These are phyloP conservation scores for Lethrus apterus DNA, from an alignment of 1,140 invertebrate species.

Conservation along the genomic window DNA sequence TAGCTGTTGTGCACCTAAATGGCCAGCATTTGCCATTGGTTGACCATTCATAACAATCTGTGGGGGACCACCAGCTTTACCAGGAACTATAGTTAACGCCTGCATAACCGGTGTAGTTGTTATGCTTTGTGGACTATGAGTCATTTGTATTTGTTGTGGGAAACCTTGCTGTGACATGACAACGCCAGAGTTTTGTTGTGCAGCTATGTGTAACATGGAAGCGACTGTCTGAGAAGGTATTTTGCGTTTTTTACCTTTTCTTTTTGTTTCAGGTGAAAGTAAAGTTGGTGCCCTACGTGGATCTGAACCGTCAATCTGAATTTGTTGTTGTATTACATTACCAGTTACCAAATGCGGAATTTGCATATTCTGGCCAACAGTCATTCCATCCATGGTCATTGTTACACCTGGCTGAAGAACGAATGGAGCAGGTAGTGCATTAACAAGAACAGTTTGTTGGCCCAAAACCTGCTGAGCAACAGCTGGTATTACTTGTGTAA, in stretches of 20 bases:
- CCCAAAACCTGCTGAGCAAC: slow-evolving; percentile 57
- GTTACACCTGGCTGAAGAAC: slow-evolving; percentile 67
- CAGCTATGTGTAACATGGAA: slow-evolving; percentile 65
- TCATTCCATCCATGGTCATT: slow-evolving; percentile 59
- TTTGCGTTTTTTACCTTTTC: slow-evolving; percentile 68
- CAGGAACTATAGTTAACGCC: slow-evolving; percentile 66
- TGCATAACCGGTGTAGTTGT: slow-evolving; percentile 59
- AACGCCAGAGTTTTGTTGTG: slow-evolving; percentile 40
- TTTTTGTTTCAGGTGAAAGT: slow-evolving; percentile 63
- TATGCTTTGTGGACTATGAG: slow-evolving; percentile 50
- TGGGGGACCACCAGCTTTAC: slow-evolving; percentile 61
- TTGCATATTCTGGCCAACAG: slow-evolving; percentile 57
- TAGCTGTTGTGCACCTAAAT: slow-evolving; percentile 59
- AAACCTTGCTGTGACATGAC: slow-evolving; percentile 48
- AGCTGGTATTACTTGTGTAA: slow-evolving; percentile 58
- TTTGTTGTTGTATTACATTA: slow-evolving; percentile 55
- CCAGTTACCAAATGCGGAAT: slow-evolving; percentile 59
- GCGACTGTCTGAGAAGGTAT: slow-evolving; percentile 60
- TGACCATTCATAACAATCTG: slow-evolving; percentile 67
- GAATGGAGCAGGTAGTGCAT: slow-evolving; percentile 71
- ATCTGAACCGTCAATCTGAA: slow-evolving; percentile 42
- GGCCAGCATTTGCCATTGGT: slow-evolving; percentile 46
- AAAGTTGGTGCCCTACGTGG: slow-evolving; percentile 44
- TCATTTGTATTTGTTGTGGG: slow-evolving; percentile 56
- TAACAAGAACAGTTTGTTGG: slow-evolving; percentile 73